Conservation (phyloP, 2,888 invertebrate genomes). For the Drosophila niveifrons region DNA sequence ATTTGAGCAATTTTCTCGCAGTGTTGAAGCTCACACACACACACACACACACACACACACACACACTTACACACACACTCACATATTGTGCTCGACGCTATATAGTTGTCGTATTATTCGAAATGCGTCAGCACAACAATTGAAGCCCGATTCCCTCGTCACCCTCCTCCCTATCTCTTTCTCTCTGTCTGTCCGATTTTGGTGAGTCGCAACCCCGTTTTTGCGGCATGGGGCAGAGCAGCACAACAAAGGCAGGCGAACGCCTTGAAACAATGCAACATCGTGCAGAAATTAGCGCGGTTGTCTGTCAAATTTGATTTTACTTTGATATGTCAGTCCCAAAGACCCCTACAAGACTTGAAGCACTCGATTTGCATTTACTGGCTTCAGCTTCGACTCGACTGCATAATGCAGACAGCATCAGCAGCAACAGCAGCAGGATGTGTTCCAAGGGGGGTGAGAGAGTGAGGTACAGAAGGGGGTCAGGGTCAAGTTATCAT, state of each 20-base stretch:
- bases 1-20: too few relatives aligned
- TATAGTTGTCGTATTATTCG: slow-evolving; percentile 24
- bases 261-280: slow-evolving; percentile 80
- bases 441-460: too few relatives aligned
- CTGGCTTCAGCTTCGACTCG: slow-evolving; percentile 13
- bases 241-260: slow-evolving; percentile 47
- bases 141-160: slow-evolving; percentile 37
- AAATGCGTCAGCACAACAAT: slow-evolving; percentile 70
- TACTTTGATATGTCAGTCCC: slow-evolving; percentile 83
- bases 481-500: slow-evolving; percentile 25
- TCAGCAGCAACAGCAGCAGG: background rate
- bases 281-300: slow-evolving; percentile 85
- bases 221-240: slow-evolving; percentile 23
- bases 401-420: slow-evolving; percentile 21
- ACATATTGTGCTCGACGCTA: slow-evolving; percentile 17
- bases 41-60: background rate
- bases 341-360: slow-evolving; percentile 1
- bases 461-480: background rate
- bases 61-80: background rate
- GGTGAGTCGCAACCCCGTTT: slow-evolving; percentile 41
- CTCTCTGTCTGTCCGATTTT: slow-evolving; percentile 13
- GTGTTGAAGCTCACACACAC: too few relatives aligned
- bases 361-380: slow-evolving; percentile 69
- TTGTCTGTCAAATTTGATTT: slow-evolving; percentile 86
- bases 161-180: background rate